Base-by-base conservation (phyloP, 2,888 invertebrate genomes). In the Macrophya annulata region DNA sequence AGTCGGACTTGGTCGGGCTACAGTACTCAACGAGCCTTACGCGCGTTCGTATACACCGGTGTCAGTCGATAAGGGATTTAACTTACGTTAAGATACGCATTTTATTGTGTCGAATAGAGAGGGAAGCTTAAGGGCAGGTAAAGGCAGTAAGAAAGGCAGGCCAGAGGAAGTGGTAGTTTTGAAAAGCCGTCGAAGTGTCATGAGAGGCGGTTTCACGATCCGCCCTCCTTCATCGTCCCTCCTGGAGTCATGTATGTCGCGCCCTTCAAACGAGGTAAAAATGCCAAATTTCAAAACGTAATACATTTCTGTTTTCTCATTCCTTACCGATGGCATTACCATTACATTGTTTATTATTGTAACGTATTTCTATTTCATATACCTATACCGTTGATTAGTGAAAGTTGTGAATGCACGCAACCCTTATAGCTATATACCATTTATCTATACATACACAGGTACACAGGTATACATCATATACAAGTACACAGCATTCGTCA, bases 221-320 rank as follows among this genome's bases (percentile, higher is more conserved):
- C 93, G 93, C 93, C 92, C 92, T 92, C 93, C 90, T 91, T 91
- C 91, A 93, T 90, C 91, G 92, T 91, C 92, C 92, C 90, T 91
- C 89, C 89, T 90, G 91, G 92, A 93, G 93, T 92, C 93, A 93
- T 93, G 93, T 92, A 93, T 93, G 93, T 93, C 92, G 93, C 92
- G 92, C 92, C 93, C 91, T 91, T 92, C 91, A 92, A 93, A 92
- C 93, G 93, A 93, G 93, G 93, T 93, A 91, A 92, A 89, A 86
- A 55, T 45, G n/a, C 43, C 43, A 9, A 3, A 17, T 45, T 74
- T 17, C 31, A 65, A 0, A 65, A 37, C 15, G 12, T 31, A 65
- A 15, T 25, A 65, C 31, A 4, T 21, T 65, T 65, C 4, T 9
- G 8, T 2, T 31, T 12, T 65, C 65, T 31, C 12, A 31, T 25